phyloP scores from a whole-genome alignment of 2,113 vertebrate genomes.

The Sprattus sprattus region DNA sequence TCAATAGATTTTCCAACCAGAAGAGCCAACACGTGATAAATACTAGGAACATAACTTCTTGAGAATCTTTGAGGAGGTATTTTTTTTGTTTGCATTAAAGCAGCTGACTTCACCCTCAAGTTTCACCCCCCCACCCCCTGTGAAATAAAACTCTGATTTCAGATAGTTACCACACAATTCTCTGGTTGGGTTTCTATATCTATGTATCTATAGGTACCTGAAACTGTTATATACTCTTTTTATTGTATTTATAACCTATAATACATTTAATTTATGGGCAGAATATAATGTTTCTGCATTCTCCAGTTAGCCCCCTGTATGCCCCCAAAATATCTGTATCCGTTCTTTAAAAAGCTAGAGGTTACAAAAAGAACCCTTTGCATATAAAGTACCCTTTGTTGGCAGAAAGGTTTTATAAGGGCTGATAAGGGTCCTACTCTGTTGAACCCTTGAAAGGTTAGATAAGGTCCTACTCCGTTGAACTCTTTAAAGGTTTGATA shows the following conservation, averaged over 20 bases:
- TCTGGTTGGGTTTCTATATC: background rate
- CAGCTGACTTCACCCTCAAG: background rate
- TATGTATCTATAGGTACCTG: background rate
- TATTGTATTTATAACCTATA: background rate
- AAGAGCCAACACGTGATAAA: no score
- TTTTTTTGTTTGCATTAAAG: background rate
- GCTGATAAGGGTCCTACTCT: background rate
- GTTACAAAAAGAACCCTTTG: background rate
- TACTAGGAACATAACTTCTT: background rate
- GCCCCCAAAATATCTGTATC: background rate
- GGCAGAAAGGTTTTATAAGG: background rate
- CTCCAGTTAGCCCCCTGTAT: background rate
- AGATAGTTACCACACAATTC: background rate
- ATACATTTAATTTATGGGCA: background rate
- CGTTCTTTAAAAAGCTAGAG: background rate
- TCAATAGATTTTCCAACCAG: no score
- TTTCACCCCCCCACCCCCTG: background rate
- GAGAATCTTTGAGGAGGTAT: background rate
- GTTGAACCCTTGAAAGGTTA: background rate
- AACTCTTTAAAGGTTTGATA: background rate
- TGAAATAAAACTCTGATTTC: background rate
- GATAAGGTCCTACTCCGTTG: background rate
- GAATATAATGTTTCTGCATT: background rate
- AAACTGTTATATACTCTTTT: background rate
- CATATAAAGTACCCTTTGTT: slow-evolving; percentile 10